Evolutionary conservation across 2,113 vertebrate genomes (phyloP).

Genomic region (Oryzias woworae): DNA sequence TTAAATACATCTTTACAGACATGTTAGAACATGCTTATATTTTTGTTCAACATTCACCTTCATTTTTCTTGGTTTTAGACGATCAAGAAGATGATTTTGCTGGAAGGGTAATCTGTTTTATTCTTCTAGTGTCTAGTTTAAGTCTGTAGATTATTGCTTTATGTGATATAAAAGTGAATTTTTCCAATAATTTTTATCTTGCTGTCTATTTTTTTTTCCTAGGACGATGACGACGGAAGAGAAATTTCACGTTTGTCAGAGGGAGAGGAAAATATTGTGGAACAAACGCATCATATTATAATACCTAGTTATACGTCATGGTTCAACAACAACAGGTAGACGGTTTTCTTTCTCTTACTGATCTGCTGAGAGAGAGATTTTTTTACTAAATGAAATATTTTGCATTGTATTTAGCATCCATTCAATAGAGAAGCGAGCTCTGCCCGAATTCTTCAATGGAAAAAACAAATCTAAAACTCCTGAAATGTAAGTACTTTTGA

Average conservation of each 20-base stretch:
- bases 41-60: background rate
- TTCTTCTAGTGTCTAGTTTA: background rate
- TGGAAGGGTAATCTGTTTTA: constrained; percentile 83
- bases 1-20: too few relatives aligned
- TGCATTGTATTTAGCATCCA: constrained; percentile 81
- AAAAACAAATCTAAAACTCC: constrained; percentile 98
- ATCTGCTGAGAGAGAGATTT: background rate
- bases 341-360: background rate
- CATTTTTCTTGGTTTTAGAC: constrained; percentile 74
- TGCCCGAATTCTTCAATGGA: constrained; percentile 96
- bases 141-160: background rate
- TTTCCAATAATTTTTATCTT: background rate
- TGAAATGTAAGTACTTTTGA: constrained; percentile 88
- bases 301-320: constrained; percentile 95
- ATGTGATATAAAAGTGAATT: background rate
- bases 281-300: constrained; percentile 97
- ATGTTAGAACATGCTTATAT: too few relatives aligned
- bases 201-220: constrained; percentile 41
- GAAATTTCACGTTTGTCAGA: constrained; percentile 86
- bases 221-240: constrained; percentile 91
- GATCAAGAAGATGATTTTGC: constrained; percentile 93
- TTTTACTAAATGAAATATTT: too few relatives aligned
- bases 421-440: constrained; percentile 90
- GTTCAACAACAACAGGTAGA: constrained; percentile 97
- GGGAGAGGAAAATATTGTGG: constrained; percentile 90